Evolutionary conservation across 2,797 vertebrate species (phyloP).

Genomic region (Macropus fuliginosus): DNA sequence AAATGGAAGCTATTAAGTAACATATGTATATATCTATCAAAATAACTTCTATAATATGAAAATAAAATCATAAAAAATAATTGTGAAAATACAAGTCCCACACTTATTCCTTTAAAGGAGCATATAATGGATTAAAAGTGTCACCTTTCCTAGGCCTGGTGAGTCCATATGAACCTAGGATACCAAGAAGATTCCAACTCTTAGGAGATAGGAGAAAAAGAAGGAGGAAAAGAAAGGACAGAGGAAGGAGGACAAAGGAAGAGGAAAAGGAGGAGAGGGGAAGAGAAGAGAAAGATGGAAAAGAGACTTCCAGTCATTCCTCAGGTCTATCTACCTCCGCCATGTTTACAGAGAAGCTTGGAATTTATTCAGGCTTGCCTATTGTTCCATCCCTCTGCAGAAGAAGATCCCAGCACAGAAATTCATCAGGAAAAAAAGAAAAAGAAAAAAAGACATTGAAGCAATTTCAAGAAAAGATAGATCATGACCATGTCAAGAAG

Average conservation of each 20-base stretch:
- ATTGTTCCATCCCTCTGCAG: not conserved
- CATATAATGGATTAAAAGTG: not conserved
- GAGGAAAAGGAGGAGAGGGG: not conserved
- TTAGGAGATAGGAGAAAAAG: not conserved
- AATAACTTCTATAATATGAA: not conserved
- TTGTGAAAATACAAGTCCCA: not conserved
- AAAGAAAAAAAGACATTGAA: not conserved
- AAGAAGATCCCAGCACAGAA: not conserved
- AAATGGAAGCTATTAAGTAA: not conserved
- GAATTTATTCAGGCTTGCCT: not conserved
- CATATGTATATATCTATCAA: not conserved
- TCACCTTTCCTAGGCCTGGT: not conserved
- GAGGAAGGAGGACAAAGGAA: not conserved
- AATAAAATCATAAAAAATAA: not conserved
- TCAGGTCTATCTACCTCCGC: not conserved
- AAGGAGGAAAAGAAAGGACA: not conserved
- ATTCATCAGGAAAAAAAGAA: not conserved
- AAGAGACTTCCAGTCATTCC: not conserved
- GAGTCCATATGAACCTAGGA: not conserved
- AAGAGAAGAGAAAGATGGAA: not conserved
- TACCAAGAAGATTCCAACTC: not conserved
- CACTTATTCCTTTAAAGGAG: not conserved
- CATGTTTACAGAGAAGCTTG: not conserved
- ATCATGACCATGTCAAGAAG: no score
- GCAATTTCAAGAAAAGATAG: no score